phyloP scores from a whole-genome alignment of 1,140 invertebrate genomes.

The Calliopsis andreniformis region DNA sequence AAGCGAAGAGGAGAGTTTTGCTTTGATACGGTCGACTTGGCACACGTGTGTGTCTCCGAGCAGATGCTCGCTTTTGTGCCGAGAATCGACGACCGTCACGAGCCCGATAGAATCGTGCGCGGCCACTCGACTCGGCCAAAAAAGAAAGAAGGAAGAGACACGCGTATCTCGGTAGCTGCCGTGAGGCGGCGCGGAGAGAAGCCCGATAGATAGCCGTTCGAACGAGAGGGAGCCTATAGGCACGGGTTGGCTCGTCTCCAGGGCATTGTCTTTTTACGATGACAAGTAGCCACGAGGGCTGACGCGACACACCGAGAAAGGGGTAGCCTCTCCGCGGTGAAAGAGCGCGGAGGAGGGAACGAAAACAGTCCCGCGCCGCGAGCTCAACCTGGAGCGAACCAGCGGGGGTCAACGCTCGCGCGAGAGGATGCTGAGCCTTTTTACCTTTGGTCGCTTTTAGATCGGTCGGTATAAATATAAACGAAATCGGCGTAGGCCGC shows the following conservation, averaged over 20 bases:
- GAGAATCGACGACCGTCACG: constrained; percentile 42
- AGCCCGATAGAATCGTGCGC: constrained; percentile 32
- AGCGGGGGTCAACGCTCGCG: constrained; percentile 39
- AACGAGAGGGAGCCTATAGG: constrained; percentile 14
- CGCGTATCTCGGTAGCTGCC: constrained; percentile 9
- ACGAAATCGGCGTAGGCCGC: constrained; percentile 26
- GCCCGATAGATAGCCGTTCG: constrained; percentile 25
- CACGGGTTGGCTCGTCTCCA: constrained; percentile 59
- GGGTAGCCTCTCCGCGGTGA: constrained; percentile 14
- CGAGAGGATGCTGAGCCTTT: constrained; percentile 20
- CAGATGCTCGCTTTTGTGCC: constrained; percentile 35
- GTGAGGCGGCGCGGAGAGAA: not conserved
- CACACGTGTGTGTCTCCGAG: constrained; percentile 37
- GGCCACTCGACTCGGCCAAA: not conserved
- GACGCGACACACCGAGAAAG: constrained; percentile 12
- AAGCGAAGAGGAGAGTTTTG: constrained; percentile 13
- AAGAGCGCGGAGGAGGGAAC: constrained; percentile 14
- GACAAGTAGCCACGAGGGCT: constrained; percentile 20
- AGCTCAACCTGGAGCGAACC: constrained; percentile 31
- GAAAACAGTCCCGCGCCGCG: constrained; percentile 17
- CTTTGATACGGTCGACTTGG: constrained; percentile 37
- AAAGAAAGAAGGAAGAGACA: not conserved
- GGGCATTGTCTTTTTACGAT: constrained; percentile 62
- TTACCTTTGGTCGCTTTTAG: constrained; percentile 24
- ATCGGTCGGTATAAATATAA: constrained; percentile 47